Evolutionary conservation across 2,113 vertebrate species (phyloP).

Genomic region (Neodon shergylaensis): DNA sequence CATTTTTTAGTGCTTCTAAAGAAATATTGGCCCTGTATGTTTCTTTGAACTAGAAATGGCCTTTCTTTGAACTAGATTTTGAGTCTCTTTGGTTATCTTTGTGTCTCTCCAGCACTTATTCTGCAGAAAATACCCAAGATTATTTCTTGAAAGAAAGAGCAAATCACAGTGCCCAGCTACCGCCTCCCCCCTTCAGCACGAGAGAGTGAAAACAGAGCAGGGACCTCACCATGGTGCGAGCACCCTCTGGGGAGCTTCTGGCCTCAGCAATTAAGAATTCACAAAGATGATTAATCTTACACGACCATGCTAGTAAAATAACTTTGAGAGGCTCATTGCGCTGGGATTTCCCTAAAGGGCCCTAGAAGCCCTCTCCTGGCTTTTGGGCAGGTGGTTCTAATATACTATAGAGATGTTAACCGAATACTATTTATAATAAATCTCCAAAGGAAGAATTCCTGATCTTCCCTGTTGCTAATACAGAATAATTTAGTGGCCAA

Average conservation of each 20-base stretch:
- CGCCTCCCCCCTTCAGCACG: slow-evolving; percentile 41
- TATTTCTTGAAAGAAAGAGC: slow-evolving; percentile 50
- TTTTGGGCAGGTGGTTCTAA: slow-evolving; percentile 77
- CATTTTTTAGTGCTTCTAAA: slow-evolving; percentile 42
- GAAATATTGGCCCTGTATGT: neutral
- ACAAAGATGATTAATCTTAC: slow-evolving; percentile 80
- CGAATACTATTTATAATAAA: slow-evolving; percentile 77
- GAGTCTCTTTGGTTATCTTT: slow-evolving; percentile 17
- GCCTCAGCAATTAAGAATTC: slow-evolving; percentile 79
- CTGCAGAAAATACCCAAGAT: slow-evolving; percentile 31
- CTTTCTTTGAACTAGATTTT: neutral
- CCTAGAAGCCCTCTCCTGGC: slow-evolving; percentile 69
- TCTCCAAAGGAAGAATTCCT: slow-evolving; percentile 71
- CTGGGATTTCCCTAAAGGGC: slow-evolving; percentile 75
- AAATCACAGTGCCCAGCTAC: slow-evolving; percentile 10
- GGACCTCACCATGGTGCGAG: slow-evolving; percentile 47
- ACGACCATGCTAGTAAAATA: slow-evolving; percentile 76
- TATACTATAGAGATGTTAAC: slow-evolving; percentile 72
- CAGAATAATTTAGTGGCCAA: slow-evolving; percentile 75
- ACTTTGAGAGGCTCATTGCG: slow-evolving; percentile 79
- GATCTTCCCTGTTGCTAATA: slow-evolving; percentile 69
- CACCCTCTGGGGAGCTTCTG: slow-evolving; percentile 71
- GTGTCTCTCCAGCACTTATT: neutral
- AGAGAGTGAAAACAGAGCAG: slow-evolving; percentile 38
- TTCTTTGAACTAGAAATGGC: neutral